Evolutionary conservation across 2,113 vertebrate genomes (phyloP).

Genomic region (Morone chrysops): DNA sequence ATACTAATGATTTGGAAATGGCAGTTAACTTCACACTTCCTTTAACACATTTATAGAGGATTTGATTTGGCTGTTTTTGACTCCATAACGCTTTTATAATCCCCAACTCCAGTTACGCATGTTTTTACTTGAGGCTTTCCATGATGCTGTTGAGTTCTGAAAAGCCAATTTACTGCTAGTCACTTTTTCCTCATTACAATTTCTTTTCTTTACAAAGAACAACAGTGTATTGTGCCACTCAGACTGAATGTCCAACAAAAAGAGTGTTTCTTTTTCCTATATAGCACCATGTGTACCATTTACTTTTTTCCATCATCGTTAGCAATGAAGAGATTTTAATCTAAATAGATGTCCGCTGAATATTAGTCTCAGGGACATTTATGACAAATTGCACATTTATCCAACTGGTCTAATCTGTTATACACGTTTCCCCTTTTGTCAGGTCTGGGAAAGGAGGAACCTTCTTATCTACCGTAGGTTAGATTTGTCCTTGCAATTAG

Average conservation of each 20-base stretch:
- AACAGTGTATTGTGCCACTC: not conserved
- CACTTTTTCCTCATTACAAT: not conserved
- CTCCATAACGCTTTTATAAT: not conserved
- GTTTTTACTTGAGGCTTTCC: constrained; percentile 7
- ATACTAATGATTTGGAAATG: constrained; percentile 46
- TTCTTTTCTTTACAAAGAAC: not conserved
- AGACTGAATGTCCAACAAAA: not conserved
- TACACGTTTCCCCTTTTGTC: constrained; percentile 50
- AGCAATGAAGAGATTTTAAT: not conserved
- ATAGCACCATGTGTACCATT: not conserved
- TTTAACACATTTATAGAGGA: constrained; percentile 20
- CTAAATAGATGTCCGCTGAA: constrained; percentile 3
- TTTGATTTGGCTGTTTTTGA: constrained; percentile 6
- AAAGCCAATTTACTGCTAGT: not conserved
- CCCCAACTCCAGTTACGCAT: not conserved
- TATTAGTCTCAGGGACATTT: constrained; percentile 20
- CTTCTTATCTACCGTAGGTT: constrained; percentile 62
- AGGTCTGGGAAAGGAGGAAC: constrained; percentile 51
- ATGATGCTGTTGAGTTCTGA: not conserved
- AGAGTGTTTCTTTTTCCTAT: not conserved
- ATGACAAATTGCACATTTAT: constrained; percentile 60
- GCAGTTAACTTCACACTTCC: constrained; percentile 32
- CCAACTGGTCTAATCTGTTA: constrained; percentile 34
- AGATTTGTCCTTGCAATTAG: constrained; percentile 77
- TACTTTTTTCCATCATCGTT: not conserved